These are phyloP conservation scores for Darwinula stevensoni DNA, from an alignment of 2,888 invertebrate genomes.

Conservation along the genomic window DNA sequence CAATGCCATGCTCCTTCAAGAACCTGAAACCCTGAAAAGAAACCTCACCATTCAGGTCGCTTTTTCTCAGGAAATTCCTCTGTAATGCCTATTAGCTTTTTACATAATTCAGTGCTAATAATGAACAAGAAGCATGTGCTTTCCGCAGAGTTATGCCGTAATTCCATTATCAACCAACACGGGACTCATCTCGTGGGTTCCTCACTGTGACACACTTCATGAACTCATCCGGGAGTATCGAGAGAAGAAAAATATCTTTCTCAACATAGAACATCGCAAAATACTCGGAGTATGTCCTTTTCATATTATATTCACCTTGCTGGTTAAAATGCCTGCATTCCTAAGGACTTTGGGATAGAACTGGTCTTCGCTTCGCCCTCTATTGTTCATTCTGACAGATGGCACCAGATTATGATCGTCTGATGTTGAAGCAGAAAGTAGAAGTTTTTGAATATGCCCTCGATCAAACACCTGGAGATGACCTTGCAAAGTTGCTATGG, in stretches of 20 bases:
- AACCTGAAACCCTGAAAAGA: conserved; percentile 76
- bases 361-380: no score
- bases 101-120: no score
- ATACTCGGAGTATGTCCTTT: conserved; percentile 50
- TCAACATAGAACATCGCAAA: conserved; percentile 88
- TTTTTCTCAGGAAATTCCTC: no score
- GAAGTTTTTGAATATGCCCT: conserved; percentile 97
- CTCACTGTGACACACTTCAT: conserved; percentile 93
- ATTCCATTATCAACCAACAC: conserved; percentile 94
- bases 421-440: conserved; percentile 89
- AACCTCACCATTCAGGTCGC: conserved; percentile 38
- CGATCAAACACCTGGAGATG: conserved; percentile 78
- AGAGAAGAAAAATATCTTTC: conserved; percentile 81
- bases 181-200: conserved; percentile 95
- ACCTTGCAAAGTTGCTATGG: conserved; percentile 80
- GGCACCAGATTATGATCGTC: conserved; percentile 89
- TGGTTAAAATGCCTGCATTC: no score
- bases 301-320: no score
- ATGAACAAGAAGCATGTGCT: no score
- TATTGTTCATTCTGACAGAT: no score
- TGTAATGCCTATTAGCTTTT: no score
- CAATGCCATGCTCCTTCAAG: conserved; percentile 73
- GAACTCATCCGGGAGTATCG: conserved; percentile 87
- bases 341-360: no score
- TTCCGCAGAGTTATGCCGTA: conserved; percentile 88